Conservation (phyloP, 2,113 vertebrate species). For the Alethe castanea region DNA sequence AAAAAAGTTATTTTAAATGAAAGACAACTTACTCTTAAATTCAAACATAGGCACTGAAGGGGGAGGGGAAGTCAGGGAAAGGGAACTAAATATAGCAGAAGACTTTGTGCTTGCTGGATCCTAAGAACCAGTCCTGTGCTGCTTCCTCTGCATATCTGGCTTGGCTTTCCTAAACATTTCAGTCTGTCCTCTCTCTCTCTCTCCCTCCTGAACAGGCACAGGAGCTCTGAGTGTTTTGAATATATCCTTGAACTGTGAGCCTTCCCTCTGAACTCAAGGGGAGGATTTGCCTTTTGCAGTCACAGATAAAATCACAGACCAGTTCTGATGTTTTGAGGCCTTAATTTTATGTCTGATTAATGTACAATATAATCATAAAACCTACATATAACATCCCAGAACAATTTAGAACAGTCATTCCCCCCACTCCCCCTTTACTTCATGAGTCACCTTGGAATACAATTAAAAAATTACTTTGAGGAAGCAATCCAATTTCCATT, state of each 20-base stretch:
- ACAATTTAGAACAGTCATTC: neutral
- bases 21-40: neutral
- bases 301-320: neutral
- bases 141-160: neutral
- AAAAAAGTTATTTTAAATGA: neutral
- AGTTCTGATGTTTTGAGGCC: neutral
- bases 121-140: neutral
- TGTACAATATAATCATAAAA: neutral
- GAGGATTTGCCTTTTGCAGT: neutral
- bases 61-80: neutral
- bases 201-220: neutral
- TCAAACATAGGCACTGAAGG: neutral
- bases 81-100: constrained; percentile 19
- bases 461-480: neutral
- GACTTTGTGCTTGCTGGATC: neutral
- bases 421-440: neutral
- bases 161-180: neutral
- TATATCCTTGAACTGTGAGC: neutral
- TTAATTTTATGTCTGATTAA: neutral
- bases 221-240: neutral
- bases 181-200: neutral
- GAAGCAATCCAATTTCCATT: neutral
- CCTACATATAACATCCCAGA: neutral
- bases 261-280: neutral
- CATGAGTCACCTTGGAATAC: neutral